Percentiles rank a stretch among this genome's conserved stretches.
phyloP scores from a whole-genome alignment of 2,113 vertebrate genomes.

The cattle (Bos taurus) region DNA sequence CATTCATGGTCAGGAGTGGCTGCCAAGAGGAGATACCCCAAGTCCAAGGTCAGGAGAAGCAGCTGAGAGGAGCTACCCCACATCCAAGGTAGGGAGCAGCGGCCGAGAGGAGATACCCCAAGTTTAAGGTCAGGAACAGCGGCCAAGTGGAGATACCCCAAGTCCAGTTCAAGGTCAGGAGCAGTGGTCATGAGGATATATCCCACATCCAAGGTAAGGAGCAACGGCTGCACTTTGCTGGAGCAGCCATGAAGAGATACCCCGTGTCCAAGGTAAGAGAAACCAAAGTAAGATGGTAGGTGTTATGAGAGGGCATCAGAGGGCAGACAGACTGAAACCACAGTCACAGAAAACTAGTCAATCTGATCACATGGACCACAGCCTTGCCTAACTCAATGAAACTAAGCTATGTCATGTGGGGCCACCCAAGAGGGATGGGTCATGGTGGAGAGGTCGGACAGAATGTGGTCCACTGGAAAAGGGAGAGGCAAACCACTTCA shows the following conservation, averaged over 20 bases:
- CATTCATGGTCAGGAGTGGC: fast-evolving
- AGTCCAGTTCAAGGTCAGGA: not conserved
- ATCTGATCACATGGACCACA: not conserved
- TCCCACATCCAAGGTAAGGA: too few relatives aligned
- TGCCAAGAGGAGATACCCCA: not conserved
- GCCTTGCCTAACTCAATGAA: not conserved
- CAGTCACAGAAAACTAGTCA: not conserved
- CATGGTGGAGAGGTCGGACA: not conserved
- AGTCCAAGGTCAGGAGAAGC: too few relatives aligned
- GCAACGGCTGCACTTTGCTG: too few relatives aligned
- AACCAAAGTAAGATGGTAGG: not conserved
- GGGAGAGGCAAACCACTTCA: not conserved
- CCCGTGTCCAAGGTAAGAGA: not conserved
- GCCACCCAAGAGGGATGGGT: fast-evolving
- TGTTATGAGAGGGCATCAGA: not conserved
- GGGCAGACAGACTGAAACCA: not conserved
- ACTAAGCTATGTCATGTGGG: not conserved
- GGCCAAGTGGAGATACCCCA: too few relatives aligned
- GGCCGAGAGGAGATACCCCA: too few relatives aligned
- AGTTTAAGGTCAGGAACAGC: too few relatives aligned
- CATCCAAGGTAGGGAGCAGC: too few relatives aligned
- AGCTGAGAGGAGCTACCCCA: too few relatives aligned
- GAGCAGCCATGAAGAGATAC: too few relatives aligned
- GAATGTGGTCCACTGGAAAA: not conserved
- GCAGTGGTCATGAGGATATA: too few relatives aligned